Conservation (phyloP, 2,797 vertebrate species). For the Nannoperca obscura region DNA sequence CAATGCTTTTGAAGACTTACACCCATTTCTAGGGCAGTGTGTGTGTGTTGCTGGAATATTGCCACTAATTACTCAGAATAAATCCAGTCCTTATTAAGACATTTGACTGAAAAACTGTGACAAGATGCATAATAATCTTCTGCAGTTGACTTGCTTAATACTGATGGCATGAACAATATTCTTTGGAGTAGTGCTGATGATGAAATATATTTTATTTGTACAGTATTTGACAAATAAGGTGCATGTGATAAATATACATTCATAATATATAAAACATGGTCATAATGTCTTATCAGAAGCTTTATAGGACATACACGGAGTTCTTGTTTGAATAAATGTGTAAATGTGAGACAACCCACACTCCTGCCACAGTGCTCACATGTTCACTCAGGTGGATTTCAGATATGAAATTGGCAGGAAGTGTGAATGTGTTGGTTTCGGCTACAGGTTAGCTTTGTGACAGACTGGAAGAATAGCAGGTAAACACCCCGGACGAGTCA, state of each 20-base stretch:
- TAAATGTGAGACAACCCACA: conserved; percentile 22
- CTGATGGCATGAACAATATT: conserved; percentile 29
- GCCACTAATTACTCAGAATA: conserved; percentile 66
- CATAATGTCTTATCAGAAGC: conserved; percentile 19
- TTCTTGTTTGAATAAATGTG: conserved; percentile 17
- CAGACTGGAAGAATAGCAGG: not conserved
- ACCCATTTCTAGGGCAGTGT: conserved; percentile 51
- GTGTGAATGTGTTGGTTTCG: conserved; percentile 12
- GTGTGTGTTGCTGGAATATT: conserved; percentile 39
- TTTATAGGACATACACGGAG: not conserved
- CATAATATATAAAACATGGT: not conserved
- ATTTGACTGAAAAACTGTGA: conserved; percentile 61
- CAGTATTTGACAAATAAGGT: not conserved
- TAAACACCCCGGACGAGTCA: too few species aligned
- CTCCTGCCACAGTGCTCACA: conserved; percentile 2
- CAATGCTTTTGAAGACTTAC: conserved; percentile 62
- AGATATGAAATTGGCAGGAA: not conserved
- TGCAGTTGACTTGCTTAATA: conserved; percentile 46
- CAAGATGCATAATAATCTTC: conserved; percentile 57
- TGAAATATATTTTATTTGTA: conserved; percentile 1
- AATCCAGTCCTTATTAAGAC: conserved; percentile 68
- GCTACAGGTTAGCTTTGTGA: not conserved
- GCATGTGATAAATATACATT: conserved; percentile 14
- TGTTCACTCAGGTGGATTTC: conserved; percentile 4
- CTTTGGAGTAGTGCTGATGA: conserved; percentile 26